Conservation (phyloP, 2,888 invertebrate species). For the Sabellastarte sp. region DNA sequence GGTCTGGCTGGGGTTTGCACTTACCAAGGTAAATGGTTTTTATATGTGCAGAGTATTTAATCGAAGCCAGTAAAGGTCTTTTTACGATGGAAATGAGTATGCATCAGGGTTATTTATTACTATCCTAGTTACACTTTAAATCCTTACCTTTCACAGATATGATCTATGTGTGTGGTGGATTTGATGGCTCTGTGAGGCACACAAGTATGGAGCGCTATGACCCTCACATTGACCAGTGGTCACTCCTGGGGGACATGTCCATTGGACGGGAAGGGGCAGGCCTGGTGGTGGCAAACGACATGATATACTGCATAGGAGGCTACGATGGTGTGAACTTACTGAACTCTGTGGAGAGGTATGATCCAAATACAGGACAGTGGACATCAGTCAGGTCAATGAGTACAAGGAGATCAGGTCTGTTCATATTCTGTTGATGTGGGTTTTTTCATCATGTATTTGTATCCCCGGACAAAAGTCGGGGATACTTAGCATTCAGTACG, state of each 20-base stretch:
- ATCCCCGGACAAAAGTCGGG: too few species aligned
- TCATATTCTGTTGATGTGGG: too few species aligned
- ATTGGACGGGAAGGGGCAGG: slow-evolving; percentile 55
- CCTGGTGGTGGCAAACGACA: slow-evolving; percentile 52
- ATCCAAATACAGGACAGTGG: slow-evolving; percentile 48
- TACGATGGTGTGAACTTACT: slow-evolving; percentile 57
- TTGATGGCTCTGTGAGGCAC: slow-evolving; percentile 55
- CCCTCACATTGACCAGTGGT: slow-evolving; percentile 52
- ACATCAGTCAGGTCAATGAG: slow-evolving; percentile 50
- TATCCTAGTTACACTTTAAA: too few species aligned
- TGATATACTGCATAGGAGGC: slow-evolving; percentile 56
- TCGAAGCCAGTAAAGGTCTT: too few species aligned
- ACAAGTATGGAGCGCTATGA: slow-evolving; percentile 55
- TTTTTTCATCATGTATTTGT: too few species aligned
- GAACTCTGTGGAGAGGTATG: slow-evolving; percentile 52
- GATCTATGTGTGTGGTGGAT: slow-evolving; percentile 58
- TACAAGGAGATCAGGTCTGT: slow-evolving; percentile 53
- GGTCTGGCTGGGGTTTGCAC: slow-evolving; percentile 56
- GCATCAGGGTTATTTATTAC: too few species aligned
- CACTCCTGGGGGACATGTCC: slow-evolving; percentile 36
- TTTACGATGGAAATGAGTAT: too few species aligned
- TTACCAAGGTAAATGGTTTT: slow-evolving; percentile 45
- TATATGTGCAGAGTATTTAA: too few species aligned
- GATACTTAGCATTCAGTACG: too few species aligned
- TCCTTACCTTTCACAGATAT: slow-evolving; percentile 36